These are phyloP conservation scores for Cheilosia variabilis DNA, from an alignment of 2,888 invertebrate species.

Conservation along the genomic window DNA sequence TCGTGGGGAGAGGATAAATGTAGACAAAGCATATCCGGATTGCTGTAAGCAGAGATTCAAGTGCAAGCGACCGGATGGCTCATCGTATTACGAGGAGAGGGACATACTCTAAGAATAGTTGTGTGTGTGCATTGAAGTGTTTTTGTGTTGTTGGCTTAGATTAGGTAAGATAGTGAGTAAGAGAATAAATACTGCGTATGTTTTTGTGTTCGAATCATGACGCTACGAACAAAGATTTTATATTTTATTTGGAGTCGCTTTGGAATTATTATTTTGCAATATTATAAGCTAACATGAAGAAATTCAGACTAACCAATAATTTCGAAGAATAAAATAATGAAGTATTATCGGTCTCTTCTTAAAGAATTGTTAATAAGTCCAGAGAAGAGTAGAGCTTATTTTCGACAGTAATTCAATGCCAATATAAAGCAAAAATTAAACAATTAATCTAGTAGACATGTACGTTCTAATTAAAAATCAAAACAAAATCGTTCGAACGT, in stretches of 20 bases:
- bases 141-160: neutral
- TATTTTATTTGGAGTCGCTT: neutral
- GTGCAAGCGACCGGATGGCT: slow-evolving; percentile 79
- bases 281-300: too few species aligned
- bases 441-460: too few species aligned
- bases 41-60: slow-evolving; percentile 81
- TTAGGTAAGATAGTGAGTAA: slow-evolving; percentile 20
- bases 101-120: slow-evolving; percentile 64
- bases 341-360: too few species aligned
- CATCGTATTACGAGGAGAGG: slow-evolving; percentile 79
- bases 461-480: too few species aligned
- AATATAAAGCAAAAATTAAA: too few species aligned
- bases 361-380: too few species aligned
- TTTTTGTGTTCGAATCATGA: slow-evolving; percentile 2
- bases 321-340: too few species aligned
- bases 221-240: slow-evolving; percentile 30
- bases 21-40: slow-evolving; percentile 80
- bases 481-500: too few species aligned
- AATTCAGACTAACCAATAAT: too few species aligned
- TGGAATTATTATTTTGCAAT: too few species aligned
- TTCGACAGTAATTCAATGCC: too few species aligned
- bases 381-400: too few species aligned
- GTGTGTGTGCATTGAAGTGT: slow-evolving; percentile 3
- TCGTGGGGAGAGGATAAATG: slow-evolving; percentile 80
- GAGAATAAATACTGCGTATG: slow-evolving; percentile 15